Percentiles rank a stretch among this genome's conserved stretches.
phyloP scores from a whole-genome alignment of 1,140 invertebrate species.

The Ostrea denselamellosa region DNA sequence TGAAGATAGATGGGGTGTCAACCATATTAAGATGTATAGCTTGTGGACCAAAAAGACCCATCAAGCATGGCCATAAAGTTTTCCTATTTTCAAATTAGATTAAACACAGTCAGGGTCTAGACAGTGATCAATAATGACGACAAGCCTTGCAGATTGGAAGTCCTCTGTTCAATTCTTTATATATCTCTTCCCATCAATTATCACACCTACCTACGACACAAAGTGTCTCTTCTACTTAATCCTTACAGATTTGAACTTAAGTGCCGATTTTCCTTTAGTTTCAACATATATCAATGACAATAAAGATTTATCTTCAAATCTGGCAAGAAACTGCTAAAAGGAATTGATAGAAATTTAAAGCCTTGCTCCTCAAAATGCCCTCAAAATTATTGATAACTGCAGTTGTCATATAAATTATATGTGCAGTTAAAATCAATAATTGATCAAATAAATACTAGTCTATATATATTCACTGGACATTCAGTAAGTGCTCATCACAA shows the following conservation, averaged over 20 bases:
- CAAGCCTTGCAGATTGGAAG: neutral
- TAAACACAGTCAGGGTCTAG: conserved; percentile 25
- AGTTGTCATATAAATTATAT: too few relatives aligned
- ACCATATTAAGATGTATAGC: conserved; percentile 8
- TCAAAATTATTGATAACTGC: too few relatives aligned
- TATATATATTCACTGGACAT: too few relatives aligned
- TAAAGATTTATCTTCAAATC: neutral
- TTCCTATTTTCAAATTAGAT: conserved; percentile 34
- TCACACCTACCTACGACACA: conserved; percentile 3
- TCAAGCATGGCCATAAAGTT: conserved; percentile 20
- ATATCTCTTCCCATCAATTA: conserved; percentile 11
- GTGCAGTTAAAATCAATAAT: too few relatives aligned
- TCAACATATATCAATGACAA: neutral
- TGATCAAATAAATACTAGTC: too few relatives aligned
- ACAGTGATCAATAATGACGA: conserved; percentile 8
- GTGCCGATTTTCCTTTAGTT: neutral
- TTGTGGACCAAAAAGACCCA: conserved; percentile 15
- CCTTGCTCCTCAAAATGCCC: too few relatives aligned
- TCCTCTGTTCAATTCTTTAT: neutral
- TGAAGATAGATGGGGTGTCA: conserved; percentile 37
- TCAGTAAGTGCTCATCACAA: too few relatives aligned
- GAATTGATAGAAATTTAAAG: too few relatives aligned
- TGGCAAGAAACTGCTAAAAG: neutral
- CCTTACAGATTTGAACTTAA: neutral
- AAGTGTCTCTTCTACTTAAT: neutral